Evolutionary conservation across 2,113 vertebrate species (phyloP).

Genomic region (Phalacrocorax brasilianus): DNA sequence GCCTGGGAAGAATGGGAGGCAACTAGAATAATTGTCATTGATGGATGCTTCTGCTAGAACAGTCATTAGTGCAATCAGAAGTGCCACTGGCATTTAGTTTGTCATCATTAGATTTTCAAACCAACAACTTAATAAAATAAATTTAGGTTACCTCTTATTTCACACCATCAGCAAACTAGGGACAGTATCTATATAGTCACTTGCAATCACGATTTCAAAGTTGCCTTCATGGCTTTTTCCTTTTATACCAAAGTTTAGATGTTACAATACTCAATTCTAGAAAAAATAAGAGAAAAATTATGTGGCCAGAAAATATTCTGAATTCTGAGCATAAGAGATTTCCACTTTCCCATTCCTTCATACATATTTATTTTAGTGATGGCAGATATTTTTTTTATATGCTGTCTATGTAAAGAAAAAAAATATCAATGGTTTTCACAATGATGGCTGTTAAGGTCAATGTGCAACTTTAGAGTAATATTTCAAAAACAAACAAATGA

Average conservation of each 20-base stretch:
- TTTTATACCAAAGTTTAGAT: not conserved
- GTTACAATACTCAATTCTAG: not conserved
- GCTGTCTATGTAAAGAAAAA: fast-evolving
- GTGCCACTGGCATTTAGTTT: not conserved
- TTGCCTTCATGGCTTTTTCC: not conserved
- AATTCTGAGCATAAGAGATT: not conserved
- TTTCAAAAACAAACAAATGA: not conserved
- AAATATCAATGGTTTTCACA: not conserved
- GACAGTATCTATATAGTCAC: not conserved
- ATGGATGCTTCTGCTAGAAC: not conserved
- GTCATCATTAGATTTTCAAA: not conserved
- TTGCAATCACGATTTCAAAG: not conserved
- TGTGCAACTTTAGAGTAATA: not conserved
- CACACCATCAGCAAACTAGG: not conserved
- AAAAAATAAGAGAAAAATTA: not conserved
- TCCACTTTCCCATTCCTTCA: not conserved
- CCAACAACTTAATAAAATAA: not conserved
- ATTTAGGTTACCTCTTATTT: not conserved
- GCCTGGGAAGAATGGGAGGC: not conserved
- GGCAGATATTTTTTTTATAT: not conserved
- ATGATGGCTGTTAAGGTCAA: not conserved
- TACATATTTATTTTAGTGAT: not conserved
- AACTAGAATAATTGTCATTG: not conserved
- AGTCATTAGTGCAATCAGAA: not conserved
- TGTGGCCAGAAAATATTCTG: not conserved